Conservation (phyloP, 2,797 vertebrate species). For the Mormyrus proboscirostris region DNA sequence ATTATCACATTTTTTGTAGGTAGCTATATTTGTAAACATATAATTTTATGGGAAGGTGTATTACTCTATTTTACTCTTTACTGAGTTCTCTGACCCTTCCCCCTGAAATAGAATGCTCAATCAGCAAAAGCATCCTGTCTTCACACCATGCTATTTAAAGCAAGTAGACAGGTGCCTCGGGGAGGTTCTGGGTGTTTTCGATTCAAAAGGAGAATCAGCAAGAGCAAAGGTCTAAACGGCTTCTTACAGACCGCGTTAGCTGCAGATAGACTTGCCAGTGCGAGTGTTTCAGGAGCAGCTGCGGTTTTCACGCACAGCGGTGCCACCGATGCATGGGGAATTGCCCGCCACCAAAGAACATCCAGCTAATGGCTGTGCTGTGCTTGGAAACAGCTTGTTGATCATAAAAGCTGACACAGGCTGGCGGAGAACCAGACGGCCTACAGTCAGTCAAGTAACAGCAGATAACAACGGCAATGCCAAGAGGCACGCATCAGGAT, state of each 20-base stretch:
- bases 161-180: not conserved
- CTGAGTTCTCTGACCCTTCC: not conserved
- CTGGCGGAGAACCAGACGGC: constrained; percentile 1
- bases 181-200: not conserved
- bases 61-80: not conserved
- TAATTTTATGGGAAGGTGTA: not conserved
- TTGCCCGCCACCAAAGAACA: not conserved
- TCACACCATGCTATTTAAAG: not conserved
- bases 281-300: not conserved
- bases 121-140: not conserved
- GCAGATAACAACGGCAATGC: not conserved
- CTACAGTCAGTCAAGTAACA: not conserved
- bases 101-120: not conserved
- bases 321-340: not conserved
- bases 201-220: not conserved
- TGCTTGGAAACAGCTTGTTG: not conserved
- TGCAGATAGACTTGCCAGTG: not conserved
- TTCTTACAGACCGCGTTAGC: not conserved
- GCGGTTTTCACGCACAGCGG: not conserved
- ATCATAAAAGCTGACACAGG: not conserved
- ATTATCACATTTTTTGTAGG: not conserved
- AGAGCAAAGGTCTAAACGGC: constrained; percentile 1
- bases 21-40: not conserved
- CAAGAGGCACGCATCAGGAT: not conserved
- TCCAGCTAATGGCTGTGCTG: constrained; percentile 3